Evolutionary conservation across 2,113 vertebrate species (phyloP).

Genomic region (Diphyllodes magnificus): DNA sequence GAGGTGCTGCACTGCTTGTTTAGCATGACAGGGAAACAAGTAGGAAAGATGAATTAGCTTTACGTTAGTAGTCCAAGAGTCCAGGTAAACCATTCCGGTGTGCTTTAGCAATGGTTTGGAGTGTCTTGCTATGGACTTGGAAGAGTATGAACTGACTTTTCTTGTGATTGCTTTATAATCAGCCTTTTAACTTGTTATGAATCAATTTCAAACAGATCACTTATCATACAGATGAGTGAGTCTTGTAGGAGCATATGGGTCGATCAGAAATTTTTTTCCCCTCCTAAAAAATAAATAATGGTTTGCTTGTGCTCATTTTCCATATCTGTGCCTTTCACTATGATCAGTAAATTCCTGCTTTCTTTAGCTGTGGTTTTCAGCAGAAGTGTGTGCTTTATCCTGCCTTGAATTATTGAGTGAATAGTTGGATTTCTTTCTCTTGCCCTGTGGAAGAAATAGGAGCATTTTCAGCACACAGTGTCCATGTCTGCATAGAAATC

Average conservation of each 20-base stretch:
- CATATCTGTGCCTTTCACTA: background rate
- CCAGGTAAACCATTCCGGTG: background rate
- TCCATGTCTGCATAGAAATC: background rate
- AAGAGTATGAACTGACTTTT: background rate
- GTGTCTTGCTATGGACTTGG: background rate
- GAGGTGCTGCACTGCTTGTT: background rate
- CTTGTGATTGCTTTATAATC: background rate
- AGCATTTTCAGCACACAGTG: fast-evolving
- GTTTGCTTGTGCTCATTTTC: background rate
- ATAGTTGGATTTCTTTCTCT: background rate
- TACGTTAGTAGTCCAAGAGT: background rate
- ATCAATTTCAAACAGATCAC: background rate
- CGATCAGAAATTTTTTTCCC: background rate
- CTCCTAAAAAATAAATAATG: background rate
- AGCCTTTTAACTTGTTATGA: background rate
- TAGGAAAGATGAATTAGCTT: background rate
- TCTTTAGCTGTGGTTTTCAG: background rate
- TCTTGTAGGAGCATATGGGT: background rate
- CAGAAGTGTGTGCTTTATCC: background rate
- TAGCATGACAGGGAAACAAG: background rate
- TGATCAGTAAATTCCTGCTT: background rate
- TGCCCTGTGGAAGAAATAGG: background rate
- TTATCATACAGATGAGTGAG: background rate
- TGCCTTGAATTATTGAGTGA: background rate
- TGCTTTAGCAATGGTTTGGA: background rate